Evolutionary conservation across 2,113 vertebrate genomes (phyloP).

Genomic region (Apistogramma diplotaenia): DNA sequence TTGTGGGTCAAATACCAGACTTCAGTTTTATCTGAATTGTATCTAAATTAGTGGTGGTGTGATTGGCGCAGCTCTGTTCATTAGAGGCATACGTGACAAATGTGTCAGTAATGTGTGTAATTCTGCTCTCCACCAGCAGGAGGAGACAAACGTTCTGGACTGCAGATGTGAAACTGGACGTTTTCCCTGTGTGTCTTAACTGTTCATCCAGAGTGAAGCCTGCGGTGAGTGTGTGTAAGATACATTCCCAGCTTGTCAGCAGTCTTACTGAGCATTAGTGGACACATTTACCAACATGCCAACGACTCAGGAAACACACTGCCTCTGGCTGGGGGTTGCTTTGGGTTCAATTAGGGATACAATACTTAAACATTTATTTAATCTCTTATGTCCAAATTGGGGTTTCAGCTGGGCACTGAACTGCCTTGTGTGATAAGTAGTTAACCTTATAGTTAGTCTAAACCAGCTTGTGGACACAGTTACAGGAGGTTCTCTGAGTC

Average conservation of each 20-base stretch:
- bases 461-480: not conserved
- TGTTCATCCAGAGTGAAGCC: not conserved
- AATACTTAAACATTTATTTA: not conserved
- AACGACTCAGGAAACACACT: conserved; percentile 1
- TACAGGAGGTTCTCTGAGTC: not conserved
- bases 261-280: conserved; percentile 57
- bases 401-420: not conserved
- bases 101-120: not conserved
- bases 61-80: not conserved
- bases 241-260: conserved; percentile 42
- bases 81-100: not conserved
- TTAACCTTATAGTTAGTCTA: not conserved
- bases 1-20: too few relatives aligned
- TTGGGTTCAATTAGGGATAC: not conserved
- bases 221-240: not conserved
- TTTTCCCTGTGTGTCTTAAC: not conserved
- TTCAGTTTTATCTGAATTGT: too few relatives aligned
- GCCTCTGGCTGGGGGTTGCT: not conserved
- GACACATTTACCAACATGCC: conserved; percentile 54
- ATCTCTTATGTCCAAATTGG: accelerated
- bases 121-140: not conserved
- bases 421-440: not conserved
- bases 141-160: not conserved
- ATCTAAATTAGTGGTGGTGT: not conserved
- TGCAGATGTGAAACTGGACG: not conserved